Conservation (phyloP, 2,797 vertebrate species). For the Coranthus polyacanthus region DNA sequence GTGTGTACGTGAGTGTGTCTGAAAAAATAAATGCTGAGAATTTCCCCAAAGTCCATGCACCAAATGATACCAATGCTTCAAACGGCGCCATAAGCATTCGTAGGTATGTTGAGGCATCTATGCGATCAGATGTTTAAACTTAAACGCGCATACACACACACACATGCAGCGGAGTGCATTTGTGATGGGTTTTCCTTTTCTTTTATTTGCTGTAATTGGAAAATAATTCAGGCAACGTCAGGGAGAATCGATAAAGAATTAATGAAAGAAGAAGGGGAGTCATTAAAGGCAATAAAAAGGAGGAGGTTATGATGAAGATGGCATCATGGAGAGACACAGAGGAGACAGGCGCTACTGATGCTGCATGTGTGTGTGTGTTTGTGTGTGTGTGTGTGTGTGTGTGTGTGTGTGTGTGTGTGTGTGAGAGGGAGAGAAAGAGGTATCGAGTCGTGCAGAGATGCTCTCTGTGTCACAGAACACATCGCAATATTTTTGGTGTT, state of each 20-base stretch:
- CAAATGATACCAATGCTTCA: conserved; percentile 14
- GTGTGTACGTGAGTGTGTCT: conserved; percentile 40
- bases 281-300: conserved; percentile 89
- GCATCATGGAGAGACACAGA: conserved; percentile 82
- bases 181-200: conserved; percentile 73
- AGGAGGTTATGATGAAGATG: conserved; percentile 85
- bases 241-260: conserved; percentile 88
- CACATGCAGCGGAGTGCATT: conserved; percentile 56
- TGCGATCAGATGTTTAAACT: conserved; percentile 18
- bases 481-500: conserved; percentile 1
- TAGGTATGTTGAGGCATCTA: conserved; percentile 3
- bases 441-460: conserved; percentile 5
- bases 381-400: conserved; percentile 21
- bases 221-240: conserved; percentile 87
- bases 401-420: neutral
- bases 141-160: conserved; percentile 29
- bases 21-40: conserved; percentile 27
- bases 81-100: neutral
- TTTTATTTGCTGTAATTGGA: conserved; percentile 87
- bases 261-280: conserved; percentile 87
- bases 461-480: conserved; percentile 11
- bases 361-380: conserved; percentile 20
- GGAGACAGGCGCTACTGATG: conserved; percentile 67
- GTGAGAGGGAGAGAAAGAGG: neutral
- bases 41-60: conserved; percentile 25